phyloP scores from a whole-genome alignment of 23 tunicate genomes.

The Ascidia mentula region DNA sequence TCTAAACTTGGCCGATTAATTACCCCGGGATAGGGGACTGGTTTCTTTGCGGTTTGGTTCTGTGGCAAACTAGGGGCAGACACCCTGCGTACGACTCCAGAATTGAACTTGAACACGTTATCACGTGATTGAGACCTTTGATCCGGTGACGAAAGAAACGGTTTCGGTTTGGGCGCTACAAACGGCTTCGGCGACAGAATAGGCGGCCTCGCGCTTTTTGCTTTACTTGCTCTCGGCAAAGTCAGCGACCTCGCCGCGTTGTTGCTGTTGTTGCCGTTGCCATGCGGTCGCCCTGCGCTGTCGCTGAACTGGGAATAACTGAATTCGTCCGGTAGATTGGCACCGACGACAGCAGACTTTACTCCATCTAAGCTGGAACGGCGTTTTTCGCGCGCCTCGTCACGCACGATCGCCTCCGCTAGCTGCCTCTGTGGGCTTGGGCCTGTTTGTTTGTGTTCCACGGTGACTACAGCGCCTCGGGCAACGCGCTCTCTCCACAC shows the following conservation, averaged over 20 bases:
- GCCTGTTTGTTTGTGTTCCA: slow-evolving; percentile 13
- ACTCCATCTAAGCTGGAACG: neutral
- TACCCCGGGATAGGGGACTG: neutral
- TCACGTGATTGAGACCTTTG: neutral
- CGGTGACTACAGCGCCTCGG: neutral
- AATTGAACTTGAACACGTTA: neutral
- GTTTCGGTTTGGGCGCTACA: slow-evolving; percentile 33
- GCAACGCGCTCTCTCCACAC: neutral
- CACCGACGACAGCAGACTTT: neutral
- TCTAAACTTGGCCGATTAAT: neutral
- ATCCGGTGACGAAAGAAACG: neutral
- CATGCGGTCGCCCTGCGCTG: neutral
- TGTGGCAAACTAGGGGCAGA: slow-evolving; percentile 8
- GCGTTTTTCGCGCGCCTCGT: slow-evolving; percentile 10
- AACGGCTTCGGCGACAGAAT: slow-evolving; percentile 54
- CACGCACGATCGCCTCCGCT: neutral
- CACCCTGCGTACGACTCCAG: neutral
- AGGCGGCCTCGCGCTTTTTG: slow-evolving; percentile 30
- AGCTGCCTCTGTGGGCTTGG: neutral
- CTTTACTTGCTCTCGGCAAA: slow-evolving; percentile 6
- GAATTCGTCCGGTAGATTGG: neutral
- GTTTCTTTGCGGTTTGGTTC: neutral
- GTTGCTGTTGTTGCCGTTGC: slow-evolving; percentile 19
- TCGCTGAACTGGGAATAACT: neutral
- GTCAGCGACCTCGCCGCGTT: slow-evolving; percentile 2